phyloP scores from a whole-genome alignment of 1,140 invertebrate species.

The Papilio machaon region DNA sequence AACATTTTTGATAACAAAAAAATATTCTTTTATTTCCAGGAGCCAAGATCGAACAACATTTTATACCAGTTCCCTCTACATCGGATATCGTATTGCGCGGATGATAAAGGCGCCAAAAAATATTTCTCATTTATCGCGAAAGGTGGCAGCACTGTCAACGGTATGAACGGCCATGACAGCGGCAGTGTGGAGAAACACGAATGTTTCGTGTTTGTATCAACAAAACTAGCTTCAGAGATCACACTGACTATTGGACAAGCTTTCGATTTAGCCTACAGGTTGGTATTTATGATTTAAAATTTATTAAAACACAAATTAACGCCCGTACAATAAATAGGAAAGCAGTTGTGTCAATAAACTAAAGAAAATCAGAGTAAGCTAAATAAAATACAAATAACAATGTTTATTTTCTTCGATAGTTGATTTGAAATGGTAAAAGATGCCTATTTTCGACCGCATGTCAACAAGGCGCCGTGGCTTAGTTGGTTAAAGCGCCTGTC shows the following conservation, averaged over 20 bases:
- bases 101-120: conserved; percentile 98
- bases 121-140: conserved; percentile 98
- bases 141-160: conserved; percentile 83
- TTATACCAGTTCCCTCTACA: conserved; percentile 98
- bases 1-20: background rate
- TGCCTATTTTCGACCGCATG: background rate
- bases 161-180: conserved; percentile 59
- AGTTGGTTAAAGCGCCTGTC: conserved; percentile 40
- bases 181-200: conserved; percentile 89
- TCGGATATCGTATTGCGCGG: conserved; percentile 98
- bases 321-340: background rate
- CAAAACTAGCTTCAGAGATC: conserved; percentile 97
- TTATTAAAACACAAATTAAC: background rate
- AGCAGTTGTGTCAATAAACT: background rate
- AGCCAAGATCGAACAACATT: conserved; percentile 87
- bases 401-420: background rate
- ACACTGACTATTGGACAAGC: conserved; percentile 98
- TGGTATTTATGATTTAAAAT: conserved; percentile 20
- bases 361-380: no score
- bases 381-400: background rate
- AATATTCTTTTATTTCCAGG: conserved; percentile 69
- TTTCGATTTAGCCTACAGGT: conserved; percentile 97
- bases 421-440: background rate
- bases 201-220: conserved; percentile 98
- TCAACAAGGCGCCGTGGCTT: conserved; percentile 37